phyloP scores from a whole-genome alignment of 2,797 vertebrate genomes.

The Numenius phaeopus region DNA sequence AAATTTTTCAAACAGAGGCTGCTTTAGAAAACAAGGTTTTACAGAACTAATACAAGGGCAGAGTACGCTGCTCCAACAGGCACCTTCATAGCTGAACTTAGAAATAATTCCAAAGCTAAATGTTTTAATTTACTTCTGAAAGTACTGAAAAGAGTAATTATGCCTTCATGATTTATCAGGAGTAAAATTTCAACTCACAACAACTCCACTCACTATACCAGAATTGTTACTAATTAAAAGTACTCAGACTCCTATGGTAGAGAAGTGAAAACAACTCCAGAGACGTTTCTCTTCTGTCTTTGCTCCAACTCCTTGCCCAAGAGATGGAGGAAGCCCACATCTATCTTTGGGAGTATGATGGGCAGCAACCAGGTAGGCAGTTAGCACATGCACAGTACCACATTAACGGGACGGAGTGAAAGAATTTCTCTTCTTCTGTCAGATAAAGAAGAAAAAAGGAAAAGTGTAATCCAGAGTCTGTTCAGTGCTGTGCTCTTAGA shows the following conservation, averaged over 20 bases:
- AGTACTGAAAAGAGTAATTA: background rate
- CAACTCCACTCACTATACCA: background rate
- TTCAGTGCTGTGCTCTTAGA: background rate
- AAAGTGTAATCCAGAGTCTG: background rate
- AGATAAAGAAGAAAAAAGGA: background rate
- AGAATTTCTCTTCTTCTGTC: background rate
- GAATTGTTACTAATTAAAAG: background rate
- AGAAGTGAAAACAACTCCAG: background rate
- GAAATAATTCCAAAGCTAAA: background rate
- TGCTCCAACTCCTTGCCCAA: background rate
- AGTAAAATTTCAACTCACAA: background rate
- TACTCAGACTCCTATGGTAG: background rate
- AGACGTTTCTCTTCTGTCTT: background rate
- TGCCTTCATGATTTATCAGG: background rate
- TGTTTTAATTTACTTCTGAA: background rate
- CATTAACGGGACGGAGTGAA: background rate
- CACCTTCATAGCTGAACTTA: rapidly evolving
- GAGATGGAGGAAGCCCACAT: background rate
- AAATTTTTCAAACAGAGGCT: background rate
- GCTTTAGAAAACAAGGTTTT: background rate
- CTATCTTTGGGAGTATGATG: background rate
- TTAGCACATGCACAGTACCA: background rate
- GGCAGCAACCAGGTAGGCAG: background rate
- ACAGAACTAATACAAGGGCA: background rate
- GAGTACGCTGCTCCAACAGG: rapidly evolving